phyloP scores from a whole-genome alignment of 1,140 invertebrate species.

The Colletes gigas region DNA sequence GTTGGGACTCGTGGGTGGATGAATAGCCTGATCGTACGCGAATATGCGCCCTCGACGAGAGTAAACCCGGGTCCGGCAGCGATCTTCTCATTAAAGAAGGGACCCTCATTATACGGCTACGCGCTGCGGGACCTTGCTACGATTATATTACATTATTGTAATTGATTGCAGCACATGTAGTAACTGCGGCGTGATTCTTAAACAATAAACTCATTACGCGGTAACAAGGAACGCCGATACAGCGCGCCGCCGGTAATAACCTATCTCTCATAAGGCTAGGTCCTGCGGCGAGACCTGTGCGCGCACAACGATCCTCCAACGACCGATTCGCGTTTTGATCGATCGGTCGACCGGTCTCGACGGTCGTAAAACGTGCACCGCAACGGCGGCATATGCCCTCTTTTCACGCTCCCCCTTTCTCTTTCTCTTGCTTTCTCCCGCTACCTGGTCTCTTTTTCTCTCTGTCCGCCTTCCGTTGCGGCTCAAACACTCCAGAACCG shows the following conservation, averaged over 20 bases:
- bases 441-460: conserved; percentile 20
- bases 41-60: conserved; percentile 20
- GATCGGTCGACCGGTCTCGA: conserved; percentile 55
- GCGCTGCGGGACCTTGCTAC: conserved; percentile 63
- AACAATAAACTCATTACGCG: conserved; percentile 78
- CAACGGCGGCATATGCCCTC: conserved; percentile 23
- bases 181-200: conserved; percentile 71
- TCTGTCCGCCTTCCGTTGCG: conserved; percentile 38
- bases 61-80: conserved; percentile 28
- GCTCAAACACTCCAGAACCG: conserved; percentile 31
- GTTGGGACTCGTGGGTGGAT: no score
- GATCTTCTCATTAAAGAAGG: conserved; percentile 71
- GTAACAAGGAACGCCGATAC: conserved; percentile 61
- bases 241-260: conserved; percentile 63
- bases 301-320: conserved; percentile 46
- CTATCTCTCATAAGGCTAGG: conserved; percentile 47
- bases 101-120: conserved; percentile 71
- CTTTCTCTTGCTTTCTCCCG: conserved; percentile 1
- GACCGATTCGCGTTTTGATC: conserved; percentile 66
- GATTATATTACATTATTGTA: conserved; percentile 79
- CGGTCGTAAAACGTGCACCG: conserved; percentile 51
- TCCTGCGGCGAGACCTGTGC: conserved; percentile 19
- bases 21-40: neutral
- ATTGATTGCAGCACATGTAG: conserved; percentile 75
- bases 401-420: conserved; percentile 16